A percentile compares a stretch with the other conserved stretches of the same genome.
Conservation (phyloP, 1,140 invertebrate genomes). For the Tetragonula clypearis region DNA sequence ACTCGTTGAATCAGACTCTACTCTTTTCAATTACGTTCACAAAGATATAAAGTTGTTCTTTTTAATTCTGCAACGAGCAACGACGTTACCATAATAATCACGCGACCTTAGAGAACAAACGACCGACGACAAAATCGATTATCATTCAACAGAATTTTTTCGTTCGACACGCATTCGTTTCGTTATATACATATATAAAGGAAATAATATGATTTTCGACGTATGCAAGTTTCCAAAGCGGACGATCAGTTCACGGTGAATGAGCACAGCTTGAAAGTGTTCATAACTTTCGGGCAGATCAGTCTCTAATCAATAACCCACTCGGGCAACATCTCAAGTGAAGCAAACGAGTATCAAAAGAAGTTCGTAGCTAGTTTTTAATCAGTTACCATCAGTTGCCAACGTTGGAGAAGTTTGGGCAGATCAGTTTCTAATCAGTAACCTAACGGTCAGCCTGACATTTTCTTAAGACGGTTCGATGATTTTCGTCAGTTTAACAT, state of each 20-base stretch:
- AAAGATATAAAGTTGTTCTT: no score
- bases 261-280: background rate
- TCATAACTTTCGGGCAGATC: constrained; percentile 10
- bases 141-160: background rate
- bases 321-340: background rate
- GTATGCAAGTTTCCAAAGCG: background rate
- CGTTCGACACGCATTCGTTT: no score
- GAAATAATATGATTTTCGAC: background rate
- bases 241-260: background rate
- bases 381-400: constrained; percentile 5
- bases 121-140: no score
- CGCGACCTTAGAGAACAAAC: no score
- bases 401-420: background rate
- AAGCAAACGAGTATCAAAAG: constrained; percentile 12
- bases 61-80: no score
- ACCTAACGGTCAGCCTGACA: background rate
- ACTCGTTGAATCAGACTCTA: no score
- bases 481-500: background rate
- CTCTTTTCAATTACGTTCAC: no score
- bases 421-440: constrained; percentile 20
- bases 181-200: background rate
- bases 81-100: no score
- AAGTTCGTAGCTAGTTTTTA: constrained; percentile 18
- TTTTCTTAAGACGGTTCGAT: background rate
- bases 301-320: constrained; percentile 14